Conservation (phyloP, 1,140 invertebrate genomes). For the Saccostrea cuccullata region DNA sequence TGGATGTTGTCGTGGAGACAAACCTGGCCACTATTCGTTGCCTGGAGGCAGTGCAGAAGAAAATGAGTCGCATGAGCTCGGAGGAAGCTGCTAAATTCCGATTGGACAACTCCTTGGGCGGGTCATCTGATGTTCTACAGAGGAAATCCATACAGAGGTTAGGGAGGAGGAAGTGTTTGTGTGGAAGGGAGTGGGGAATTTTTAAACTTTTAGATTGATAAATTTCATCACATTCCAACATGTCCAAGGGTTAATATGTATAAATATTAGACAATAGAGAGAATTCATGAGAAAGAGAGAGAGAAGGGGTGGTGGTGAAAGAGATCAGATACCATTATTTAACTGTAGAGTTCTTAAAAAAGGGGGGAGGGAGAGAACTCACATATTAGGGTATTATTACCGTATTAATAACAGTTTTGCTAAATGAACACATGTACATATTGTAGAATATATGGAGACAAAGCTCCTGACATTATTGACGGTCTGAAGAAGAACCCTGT, state of each 20-base stretch:
- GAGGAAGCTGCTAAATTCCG: slow-evolving; percentile 93
- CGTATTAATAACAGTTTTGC: too few relatives aligned
- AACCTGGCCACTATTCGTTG: slow-evolving; percentile 96
- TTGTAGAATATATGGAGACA: slow-evolving; percentile 94
- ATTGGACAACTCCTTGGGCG: slow-evolving; percentile 95
- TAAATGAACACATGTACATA: neutral
- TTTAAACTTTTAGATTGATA: too few relatives aligned
- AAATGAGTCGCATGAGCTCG: slow-evolving; percentile 92
- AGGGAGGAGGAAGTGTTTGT: neutral
- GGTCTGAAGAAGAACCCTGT: slow-evolving; percentile 96
- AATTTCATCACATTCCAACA: too few relatives aligned
- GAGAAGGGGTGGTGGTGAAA: too few relatives aligned
- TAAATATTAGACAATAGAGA: too few relatives aligned
- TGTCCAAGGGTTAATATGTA: too few relatives aligned
- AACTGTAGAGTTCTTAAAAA: too few relatives aligned
- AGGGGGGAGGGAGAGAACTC: too few relatives aligned
- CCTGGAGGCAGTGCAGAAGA: slow-evolving; percentile 94
- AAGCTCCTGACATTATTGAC: slow-evolving; percentile 96
- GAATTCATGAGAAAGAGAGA: too few relatives aligned
- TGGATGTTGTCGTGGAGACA: slow-evolving; percentile 98
- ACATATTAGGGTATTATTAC: too few relatives aligned
- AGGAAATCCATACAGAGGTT: slow-evolving; percentile 77
- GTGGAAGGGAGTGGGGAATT: too few relatives aligned
- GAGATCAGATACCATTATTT: too few relatives aligned
- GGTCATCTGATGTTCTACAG: slow-evolving; percentile 89